Conservation (phyloP, 2,888 invertebrate species). For the Balanococcus diminutus region DNA sequence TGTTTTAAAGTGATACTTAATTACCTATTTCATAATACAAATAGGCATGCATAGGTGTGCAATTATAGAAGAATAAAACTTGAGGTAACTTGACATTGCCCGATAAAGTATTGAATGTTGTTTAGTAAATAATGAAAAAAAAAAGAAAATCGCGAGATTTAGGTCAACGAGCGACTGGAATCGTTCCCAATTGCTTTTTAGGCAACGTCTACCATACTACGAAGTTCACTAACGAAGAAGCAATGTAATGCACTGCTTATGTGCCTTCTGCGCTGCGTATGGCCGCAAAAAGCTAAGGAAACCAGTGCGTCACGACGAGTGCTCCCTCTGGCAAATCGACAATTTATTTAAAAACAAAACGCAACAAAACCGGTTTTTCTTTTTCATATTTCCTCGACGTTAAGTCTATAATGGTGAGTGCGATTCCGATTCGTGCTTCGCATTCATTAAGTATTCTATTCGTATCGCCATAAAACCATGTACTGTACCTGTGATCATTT, state of each 20-base stretch:
- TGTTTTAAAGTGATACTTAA: not conserved
- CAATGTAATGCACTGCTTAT: not conserved
- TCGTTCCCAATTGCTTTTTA: constrained; percentile 19
- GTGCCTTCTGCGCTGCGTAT: not conserved
- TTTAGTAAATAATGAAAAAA: not conserved
- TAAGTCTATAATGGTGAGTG: not conserved
- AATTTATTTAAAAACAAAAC: constrained; percentile 34
- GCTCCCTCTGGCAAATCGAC: constrained; percentile 20
- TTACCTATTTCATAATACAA: not conserved
- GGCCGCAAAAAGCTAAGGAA: constrained; percentile 34
- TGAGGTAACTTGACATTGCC: constrained; percentile 10
- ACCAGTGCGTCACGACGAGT: constrained; percentile 8
- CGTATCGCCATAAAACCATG: not conserved
- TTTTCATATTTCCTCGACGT: not conserved
- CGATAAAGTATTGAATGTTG: not conserved
- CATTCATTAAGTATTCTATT: not conserved
- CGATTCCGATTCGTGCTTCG: not conserved
- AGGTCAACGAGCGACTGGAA: constrained; percentile 18
- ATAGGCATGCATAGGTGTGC: not conserved
- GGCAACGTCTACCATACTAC: not conserved
- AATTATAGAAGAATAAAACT: not conserved
- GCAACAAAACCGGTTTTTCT: constrained; percentile 3
- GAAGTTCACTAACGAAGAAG: constrained; percentile 11
- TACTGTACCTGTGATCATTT: not conserved
- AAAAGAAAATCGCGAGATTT: not conserved